These are phyloP conservation scores for Rallus limicola DNA, from an alignment of 2,113 vertebrate genomes.

Conservation along the genomic window DNA sequence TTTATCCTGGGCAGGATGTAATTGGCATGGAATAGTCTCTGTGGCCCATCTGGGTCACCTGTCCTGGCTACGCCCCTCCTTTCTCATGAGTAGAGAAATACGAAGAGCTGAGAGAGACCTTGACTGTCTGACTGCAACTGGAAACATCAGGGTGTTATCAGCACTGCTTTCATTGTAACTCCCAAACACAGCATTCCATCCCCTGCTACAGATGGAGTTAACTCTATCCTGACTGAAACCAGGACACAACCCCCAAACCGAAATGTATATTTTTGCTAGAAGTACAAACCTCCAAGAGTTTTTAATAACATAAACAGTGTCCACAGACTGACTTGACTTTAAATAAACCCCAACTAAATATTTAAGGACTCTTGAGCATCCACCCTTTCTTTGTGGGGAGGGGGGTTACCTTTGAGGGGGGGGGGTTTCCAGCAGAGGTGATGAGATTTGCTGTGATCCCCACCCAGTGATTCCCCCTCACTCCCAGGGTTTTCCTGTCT, in stretches of 20 bases:
- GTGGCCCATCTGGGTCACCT: too few species aligned
- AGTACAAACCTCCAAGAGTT: slow-evolving; percentile 74
- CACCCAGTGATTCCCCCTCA: neutral
- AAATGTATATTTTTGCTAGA: slow-evolving; percentile 86
- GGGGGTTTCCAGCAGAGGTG: neutral
- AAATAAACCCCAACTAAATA: slow-evolving; percentile 80
- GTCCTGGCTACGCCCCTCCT: too few species aligned
- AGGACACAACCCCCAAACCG: slow-evolving; percentile 60
- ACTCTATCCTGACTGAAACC: too few species aligned
- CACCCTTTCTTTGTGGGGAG: neutral
- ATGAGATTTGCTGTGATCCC: neutral
- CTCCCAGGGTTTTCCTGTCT: neutral
- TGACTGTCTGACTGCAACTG: too few species aligned
- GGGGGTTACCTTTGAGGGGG: neutral
- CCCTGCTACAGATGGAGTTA: too few species aligned
- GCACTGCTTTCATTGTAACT: too few species aligned
- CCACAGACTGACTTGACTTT: slow-evolving; percentile 73
- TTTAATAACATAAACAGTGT: slow-evolving; percentile 82
- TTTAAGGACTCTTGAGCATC: slow-evolving; percentile 51
- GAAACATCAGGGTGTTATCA: too few species aligned
- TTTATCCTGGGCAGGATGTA: too few species aligned
- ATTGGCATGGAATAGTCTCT: too few species aligned
- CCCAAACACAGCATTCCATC: too few species aligned
- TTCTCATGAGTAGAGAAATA: too few species aligned
- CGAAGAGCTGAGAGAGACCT: too few species aligned